phyloP scores from a whole-genome alignment of 1,140 invertebrate genomes.

The Musca domestica region DNA sequence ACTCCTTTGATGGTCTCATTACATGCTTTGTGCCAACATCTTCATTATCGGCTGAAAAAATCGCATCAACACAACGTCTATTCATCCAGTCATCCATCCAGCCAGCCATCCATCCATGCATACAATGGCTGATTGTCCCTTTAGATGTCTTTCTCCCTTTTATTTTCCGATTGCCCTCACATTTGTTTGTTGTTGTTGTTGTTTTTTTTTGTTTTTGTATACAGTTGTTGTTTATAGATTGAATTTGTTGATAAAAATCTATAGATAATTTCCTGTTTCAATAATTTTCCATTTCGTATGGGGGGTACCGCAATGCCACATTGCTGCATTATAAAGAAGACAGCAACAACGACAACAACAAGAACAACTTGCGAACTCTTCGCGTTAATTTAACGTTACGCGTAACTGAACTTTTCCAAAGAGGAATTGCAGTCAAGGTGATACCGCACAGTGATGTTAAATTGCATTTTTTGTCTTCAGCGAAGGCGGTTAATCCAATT shows the following conservation, averaged over 20 bases:
- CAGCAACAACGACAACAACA: too few relatives aligned
- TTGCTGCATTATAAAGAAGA: too few relatives aligned
- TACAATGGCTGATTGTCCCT: neutral
- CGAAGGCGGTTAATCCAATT: too few relatives aligned
- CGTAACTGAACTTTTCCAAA: conserved; percentile 8
- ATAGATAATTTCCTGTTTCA: conserved; percentile 18
- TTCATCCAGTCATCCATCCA: too few relatives aligned
- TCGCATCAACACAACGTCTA: too few relatives aligned
- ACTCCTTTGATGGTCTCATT: too few relatives aligned
- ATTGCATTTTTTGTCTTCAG: too few relatives aligned
- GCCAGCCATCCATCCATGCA: too few relatives aligned
- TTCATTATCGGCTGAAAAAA: too few relatives aligned
- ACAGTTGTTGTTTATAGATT: neutral
- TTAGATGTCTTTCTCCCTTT: neutral
- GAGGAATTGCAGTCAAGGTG: neutral
- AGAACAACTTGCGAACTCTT: neutral
- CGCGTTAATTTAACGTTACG: neutral
- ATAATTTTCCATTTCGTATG: neutral
- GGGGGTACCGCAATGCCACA: too few relatives aligned
- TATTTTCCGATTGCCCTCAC: neutral
- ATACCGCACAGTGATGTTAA: too few relatives aligned
- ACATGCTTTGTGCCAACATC: too few relatives aligned
- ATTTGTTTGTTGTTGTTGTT: neutral
- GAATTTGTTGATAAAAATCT: conserved; percentile 15
- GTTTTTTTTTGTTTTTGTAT: neutral